Evolutionary conservation across 2,797 vertebrate species (phyloP).

Genomic region (Lagodon rhomboides): DNA sequence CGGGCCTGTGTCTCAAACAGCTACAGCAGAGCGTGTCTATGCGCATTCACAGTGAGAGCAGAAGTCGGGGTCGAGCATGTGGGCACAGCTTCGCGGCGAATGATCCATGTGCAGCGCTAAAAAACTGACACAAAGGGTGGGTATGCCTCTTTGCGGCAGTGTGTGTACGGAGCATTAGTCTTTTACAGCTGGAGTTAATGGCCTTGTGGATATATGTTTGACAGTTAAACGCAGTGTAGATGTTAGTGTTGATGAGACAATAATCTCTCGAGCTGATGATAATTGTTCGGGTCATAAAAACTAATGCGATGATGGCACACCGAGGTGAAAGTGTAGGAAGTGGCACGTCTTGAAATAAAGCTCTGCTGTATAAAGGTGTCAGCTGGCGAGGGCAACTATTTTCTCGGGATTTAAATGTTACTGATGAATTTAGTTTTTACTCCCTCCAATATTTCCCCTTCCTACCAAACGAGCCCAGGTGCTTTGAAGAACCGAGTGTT

Average conservation of each 20-base stretch:
- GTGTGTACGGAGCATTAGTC: background rate
- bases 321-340: background rate
- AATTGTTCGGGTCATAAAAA: slow-evolving; percentile 4
- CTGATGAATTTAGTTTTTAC: background rate
- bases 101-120: background rate
- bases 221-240: background rate
- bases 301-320: background rate
- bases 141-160: background rate
- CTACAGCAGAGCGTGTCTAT: too few relatives aligned
- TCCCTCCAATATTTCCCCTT: background rate
- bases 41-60: too few relatives aligned
- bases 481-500: background rate
- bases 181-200: background rate
- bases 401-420: background rate
- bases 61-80: background rate
- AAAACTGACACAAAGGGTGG: background rate
- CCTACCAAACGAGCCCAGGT: background rate
- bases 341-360: background rate
- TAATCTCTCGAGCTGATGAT: slow-evolving; percentile 1
- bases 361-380: background rate
- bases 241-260: slow-evolving; percentile 3
- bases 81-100: background rate
- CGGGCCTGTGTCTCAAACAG: background rate
- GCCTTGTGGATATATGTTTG: background rate
- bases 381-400: background rate